phyloP scores from a whole-genome alignment of 2,797 vertebrate species.

The Ciconia nigra region DNA sequence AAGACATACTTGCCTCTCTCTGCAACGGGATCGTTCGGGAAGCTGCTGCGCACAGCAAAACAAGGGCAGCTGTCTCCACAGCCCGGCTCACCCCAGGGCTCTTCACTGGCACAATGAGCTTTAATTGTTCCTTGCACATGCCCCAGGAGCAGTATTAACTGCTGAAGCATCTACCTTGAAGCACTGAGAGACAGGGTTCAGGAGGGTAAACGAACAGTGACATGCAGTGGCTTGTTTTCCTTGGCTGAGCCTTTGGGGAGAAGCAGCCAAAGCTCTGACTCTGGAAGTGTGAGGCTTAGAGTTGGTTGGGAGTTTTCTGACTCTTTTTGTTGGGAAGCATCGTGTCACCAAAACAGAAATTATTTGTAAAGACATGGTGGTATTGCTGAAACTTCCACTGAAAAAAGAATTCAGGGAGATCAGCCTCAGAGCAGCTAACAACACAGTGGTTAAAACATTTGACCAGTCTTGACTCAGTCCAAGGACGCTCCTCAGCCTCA shows the following conservation, averaged over 20 bases:
- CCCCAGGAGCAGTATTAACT: neutral
- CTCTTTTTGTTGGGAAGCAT: neutral
- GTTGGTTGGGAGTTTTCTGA: neutral
- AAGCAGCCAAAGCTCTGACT: neutral
- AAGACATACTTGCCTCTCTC: neutral
- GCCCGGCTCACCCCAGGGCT: constrained; percentile 24
- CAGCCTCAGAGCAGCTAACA: neutral
- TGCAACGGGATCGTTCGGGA: neutral
- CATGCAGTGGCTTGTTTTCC: neutral
- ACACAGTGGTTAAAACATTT: neutral
- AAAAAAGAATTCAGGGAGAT: neutral
- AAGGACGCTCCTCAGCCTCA: neutral
- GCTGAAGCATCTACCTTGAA: constrained; percentile 30
- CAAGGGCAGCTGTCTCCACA: constrained; percentile 4
- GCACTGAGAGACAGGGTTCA: constrained; percentile 23
- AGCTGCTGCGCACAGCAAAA: constrained; percentile 34
- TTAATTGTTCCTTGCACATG: constrained; percentile 33
- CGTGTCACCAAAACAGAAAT: neutral
- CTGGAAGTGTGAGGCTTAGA: neutral
- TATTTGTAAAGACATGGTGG: neutral
- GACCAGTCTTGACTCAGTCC: neutral
- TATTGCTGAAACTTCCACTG: neutral
- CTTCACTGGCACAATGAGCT: constrained; percentile 8
- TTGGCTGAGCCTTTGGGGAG: neutral
- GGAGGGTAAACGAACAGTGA: constrained; percentile 23